Evolutionary conservation across 2,797 vertebrate genomes (phyloP), one percentile per base, ranked within the genome.

Genomic region (Anabacerthia variegaticeps): DNA sequence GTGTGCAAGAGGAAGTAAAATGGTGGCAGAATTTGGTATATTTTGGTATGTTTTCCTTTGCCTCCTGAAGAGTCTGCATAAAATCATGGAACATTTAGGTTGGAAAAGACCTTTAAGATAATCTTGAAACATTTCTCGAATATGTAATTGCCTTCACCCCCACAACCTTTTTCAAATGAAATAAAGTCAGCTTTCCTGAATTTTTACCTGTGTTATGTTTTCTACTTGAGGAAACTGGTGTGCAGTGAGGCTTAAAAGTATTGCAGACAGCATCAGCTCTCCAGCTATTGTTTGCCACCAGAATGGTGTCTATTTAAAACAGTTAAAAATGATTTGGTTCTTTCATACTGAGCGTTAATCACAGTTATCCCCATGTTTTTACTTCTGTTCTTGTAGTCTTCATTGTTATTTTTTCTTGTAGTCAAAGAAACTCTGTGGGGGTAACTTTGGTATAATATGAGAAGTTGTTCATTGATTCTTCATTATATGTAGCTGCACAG

Each of bases 381-480:
- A 30, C 36, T 67, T 89, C 65, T 82, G 9, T 74, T 78, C 34
- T 58, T 77, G 16, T 61, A 59, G 32, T 69, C 37, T 65, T 82
- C 37, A 41, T 41, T 78, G 37, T 74, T 83, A 36, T 52, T 87
- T 65, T 85, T 85, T 87, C 52, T 75, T 76, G 49, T 87, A 49
- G 54, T 56, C 55, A 56, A 44, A 78, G 49, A 61, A 67, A 19
- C 9, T 3, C 14, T 43, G 14, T 19, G 73, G 30, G 36, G 3
- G 5, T 61, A 32, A 76, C 63, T 20, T 66, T 62, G 7, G 21
- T 28, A 56, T 75, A 78, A 71, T 17, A 27, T 0, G 4, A 66
- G 48, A 56, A 44, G 36, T 82, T 65, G 27, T 66, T 80, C 27
- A 20, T 46, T 82, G 75, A 18, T 74, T 76, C 44, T 54, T 85